Percentiles rank a stretch among this genome's conserved stretches.
These are phyloP conservation scores for Synergus gifuensis DNA, from an alignment of 2,888 invertebrate genomes.

Conservation along the genomic window DNA sequence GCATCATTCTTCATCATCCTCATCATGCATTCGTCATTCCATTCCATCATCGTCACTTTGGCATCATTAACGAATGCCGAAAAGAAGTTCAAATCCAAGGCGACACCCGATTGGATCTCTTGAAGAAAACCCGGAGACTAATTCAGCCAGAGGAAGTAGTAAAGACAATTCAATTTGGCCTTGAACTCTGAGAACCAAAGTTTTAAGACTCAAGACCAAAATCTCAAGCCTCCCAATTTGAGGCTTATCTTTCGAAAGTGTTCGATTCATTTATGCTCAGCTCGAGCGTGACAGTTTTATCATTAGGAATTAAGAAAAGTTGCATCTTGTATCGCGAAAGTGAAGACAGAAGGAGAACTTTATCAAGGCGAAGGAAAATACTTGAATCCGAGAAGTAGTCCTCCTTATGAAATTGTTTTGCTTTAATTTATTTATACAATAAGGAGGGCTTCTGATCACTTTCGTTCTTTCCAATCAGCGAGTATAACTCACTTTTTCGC, in stretches of 20 bases:
- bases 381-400: not conserved
- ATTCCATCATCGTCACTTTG: slow-evolving; percentile 44
- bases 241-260: slow-evolving; percentile 16
- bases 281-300: slow-evolving; percentile 19
- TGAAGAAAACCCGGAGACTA: slow-evolving; percentile 37
- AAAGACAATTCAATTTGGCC: slow-evolving; percentile 16
- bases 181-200: not conserved
- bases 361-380: not conserved
- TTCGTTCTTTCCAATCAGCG: not conserved
- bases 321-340: not conserved
- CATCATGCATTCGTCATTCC: slow-evolving; percentile 51
- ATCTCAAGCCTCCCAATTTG: not conserved
- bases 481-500: not conserved
- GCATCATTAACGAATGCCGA: slow-evolving; percentile 4
- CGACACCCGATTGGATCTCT: slow-evolving; percentile 26
- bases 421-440: not conserved
- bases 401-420: not conserved
- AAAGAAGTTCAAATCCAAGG: slow-evolving; percentile 31
- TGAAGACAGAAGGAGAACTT: not conserved
- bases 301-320: not conserved
- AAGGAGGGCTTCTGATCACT: not conserved
- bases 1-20: slow-evolving; percentile 47
- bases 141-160: slow-evolving; percentile 12
- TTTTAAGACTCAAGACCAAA: not conserved
- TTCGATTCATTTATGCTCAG: slow-evolving; percentile 26